A percentile compares a stretch with the other conserved stretches of the same genome.
phyloP scores from a whole-genome alignment of 2,888 invertebrate genomes.

The Galerucella pusilla region DNA sequence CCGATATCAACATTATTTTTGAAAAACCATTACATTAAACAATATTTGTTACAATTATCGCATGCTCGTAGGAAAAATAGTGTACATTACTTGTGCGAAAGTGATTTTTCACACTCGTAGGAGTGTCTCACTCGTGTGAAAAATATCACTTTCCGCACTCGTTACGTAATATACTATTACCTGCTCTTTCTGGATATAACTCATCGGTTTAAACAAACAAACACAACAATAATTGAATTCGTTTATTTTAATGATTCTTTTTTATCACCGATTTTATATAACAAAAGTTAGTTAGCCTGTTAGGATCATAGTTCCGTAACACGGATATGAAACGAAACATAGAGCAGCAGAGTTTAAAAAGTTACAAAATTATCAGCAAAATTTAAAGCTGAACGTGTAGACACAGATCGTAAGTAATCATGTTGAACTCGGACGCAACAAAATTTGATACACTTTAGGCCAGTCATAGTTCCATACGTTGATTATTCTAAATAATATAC shows the following conservation, averaged over 20 bases:
- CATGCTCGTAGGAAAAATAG: too few species aligned
- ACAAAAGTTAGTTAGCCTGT: not conserved
- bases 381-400: conserved; percentile 15
- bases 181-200: too few species aligned
- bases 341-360: not conserved
- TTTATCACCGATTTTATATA: not conserved
- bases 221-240: not conserved
- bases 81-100: too few species aligned
- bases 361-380: conserved; percentile 14
- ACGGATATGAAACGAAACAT: conserved; percentile 3
- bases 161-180: too few species aligned
- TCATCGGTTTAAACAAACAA: not conserved
- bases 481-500: not conserved
- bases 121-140: too few species aligned
- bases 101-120: too few species aligned
- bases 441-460: conserved; percentile 18
- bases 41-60: too few species aligned
- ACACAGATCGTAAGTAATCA: not conserved
- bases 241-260: not conserved
- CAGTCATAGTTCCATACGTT: not conserved
- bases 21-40: too few species aligned
- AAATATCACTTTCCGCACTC: too few species aligned
- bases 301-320: not conserved
- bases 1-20: too few species aligned
- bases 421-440: conserved; percentile 9